Evolutionary conservation across 35 echinoderm and acorn worm genomes (phyloP), one percentile per base, ranked within the genome.

Genomic region (Apostichopus japonicus): DNA sequence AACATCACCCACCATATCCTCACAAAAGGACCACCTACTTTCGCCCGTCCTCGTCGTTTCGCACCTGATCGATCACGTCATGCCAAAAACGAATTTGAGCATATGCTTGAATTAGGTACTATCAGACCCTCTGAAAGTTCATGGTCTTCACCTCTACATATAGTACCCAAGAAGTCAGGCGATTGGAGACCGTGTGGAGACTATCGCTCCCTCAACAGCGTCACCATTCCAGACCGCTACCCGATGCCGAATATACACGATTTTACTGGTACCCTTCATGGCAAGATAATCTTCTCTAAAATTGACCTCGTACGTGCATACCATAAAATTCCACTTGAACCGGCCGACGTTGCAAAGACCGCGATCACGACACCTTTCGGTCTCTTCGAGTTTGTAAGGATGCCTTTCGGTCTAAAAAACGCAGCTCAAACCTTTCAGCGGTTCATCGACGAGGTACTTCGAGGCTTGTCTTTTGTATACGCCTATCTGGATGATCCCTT

Each of bases 221-320:
- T 27, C 23, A 80, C 78, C 5, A 14, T 80, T 8, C 88, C 92
- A 24, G 95, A 96, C 71, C 59, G 52, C 7, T 96, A 96, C 59
- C 92, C 95, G 19, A 79, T 96, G 11, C 95, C 92, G 0, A 88
- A 94, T 72, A 80, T 96, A 11, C 88, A 94, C 23, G 95, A 96
- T 82, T 94, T 93, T 67, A 79, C 82, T 14, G 53, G 55, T 24
- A 51, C 79, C 3, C 90, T 96, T 11, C 77, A 90, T 22, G 94
- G 92, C 19, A 77, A 72, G 27, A 91, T 53, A 4, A 63, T 87
- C 4, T 94, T 96, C 53, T 80, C 78, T 6, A 93, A 96, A 59
- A 91, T 93, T 5, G 92, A 96, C 53, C 63, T 93, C 4, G 92
- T 96, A 22, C 27, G 89, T 23, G 92, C 92, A 25, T 94, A 96